phyloP scores from a whole-genome alignment of 2,113 vertebrate genomes.

The Lasiurus cinereus region DNA sequence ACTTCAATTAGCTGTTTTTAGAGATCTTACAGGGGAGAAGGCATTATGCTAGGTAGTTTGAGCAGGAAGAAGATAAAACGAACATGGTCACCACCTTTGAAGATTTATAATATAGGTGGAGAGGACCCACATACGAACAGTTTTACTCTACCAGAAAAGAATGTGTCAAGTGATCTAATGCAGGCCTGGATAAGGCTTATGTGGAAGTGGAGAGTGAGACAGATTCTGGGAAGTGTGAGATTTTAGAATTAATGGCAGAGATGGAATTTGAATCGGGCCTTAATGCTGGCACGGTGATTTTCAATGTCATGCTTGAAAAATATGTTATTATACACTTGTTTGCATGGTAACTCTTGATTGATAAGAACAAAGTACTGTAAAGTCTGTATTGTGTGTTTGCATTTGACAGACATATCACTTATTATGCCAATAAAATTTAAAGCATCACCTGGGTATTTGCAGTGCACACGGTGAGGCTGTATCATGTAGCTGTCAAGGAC shows the following conservation, averaged over 20 bases:
- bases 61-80: not conserved
- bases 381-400: slow-evolving; percentile 1
- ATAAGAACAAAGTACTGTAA: not conserved
- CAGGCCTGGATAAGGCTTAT: not conserved
- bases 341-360: slow-evolving; percentile 1
- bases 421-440: slow-evolving; percentile 58
- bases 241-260: slow-evolving; percentile 22
- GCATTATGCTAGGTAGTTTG: not conserved
- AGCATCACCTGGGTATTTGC: not conserved
- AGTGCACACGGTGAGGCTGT: not conserved
- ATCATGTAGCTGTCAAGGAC: not conserved
- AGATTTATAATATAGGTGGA: not conserved
- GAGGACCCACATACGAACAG: not conserved
- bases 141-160: slow-evolving; percentile 13
- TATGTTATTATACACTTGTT: not conserved
- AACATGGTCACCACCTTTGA: not conserved
- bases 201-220: not conserved
- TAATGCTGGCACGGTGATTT: not conserved
- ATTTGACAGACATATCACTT: slow-evolving; percentile 52
- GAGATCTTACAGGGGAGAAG: not conserved
- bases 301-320: not conserved
- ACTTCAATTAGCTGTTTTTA: slow-evolving; percentile 19
- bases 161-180: slow-evolving; percentile 6
- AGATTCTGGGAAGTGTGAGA: not conserved
- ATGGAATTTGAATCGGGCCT: not conserved